Conservation (phyloP, 1,140 invertebrate genomes). For the Platorchestia sp. region DNA sequence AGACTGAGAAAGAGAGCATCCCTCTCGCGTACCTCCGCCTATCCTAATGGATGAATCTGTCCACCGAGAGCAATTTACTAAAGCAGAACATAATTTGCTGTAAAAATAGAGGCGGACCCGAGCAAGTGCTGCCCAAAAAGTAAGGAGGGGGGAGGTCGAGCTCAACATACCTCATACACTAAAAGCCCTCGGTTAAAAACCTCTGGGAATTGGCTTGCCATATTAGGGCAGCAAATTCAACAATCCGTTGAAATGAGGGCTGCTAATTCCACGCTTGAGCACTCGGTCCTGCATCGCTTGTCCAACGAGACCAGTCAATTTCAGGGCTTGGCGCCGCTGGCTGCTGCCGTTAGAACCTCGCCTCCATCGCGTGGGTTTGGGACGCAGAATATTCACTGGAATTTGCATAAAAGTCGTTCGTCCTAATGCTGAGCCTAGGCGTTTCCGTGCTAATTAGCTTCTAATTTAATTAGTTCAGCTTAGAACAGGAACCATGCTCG, state of each 20-base stretch:
- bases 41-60: too few species aligned
- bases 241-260: neutral
- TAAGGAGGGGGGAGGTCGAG: too few species aligned
- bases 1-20: too few species aligned
- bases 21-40: too few species aligned
- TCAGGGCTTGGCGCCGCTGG: neutral
- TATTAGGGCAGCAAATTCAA: neutral
- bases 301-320: neutral
- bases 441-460: neutral
- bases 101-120: too few species aligned
- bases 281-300: neutral
- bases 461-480: neutral
- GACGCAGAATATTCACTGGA: neutral
- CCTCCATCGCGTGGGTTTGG: too few species aligned
- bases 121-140: too few species aligned
- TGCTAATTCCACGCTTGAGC: neutral
- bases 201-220: neutral
- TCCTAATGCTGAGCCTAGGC: neutral
- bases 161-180: too few species aligned
- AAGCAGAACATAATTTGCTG: too few species aligned
- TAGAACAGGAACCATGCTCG: neutral
- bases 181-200: neutral
- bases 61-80: too few species aligned
- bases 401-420: neutral
- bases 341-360: neutral